Conservation (phyloP, 2,888 invertebrate genomes). For the Atethmia centrago region DNA sequence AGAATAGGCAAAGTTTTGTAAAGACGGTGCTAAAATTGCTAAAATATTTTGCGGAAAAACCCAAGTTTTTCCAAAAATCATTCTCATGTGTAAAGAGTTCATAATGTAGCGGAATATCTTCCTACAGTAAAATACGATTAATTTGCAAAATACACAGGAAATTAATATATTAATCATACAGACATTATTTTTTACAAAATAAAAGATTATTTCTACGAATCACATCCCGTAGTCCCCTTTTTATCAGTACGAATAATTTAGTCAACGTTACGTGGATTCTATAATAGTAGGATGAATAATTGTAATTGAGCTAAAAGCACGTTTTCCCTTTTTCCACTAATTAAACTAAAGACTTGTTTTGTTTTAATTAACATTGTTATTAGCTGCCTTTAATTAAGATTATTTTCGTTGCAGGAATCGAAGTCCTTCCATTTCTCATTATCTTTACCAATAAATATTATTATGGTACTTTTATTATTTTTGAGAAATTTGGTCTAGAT, state of each 20-base stretch:
- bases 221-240: neutral
- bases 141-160: neutral
- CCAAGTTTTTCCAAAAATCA: neutral
- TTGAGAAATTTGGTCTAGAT: conserved; percentile 32
- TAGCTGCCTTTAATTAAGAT: neutral
- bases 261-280: neutral
- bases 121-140: neutral
- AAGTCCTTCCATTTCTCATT: neutral
- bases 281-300: neutral
- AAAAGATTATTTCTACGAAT: neutral
- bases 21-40: neutral
- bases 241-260: conserved; percentile 7
- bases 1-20: neutral
- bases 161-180: neutral
- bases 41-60: neutral
- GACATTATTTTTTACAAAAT: neutral
- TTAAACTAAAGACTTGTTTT: conserved; percentile 12
- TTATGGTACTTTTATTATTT: neutral
- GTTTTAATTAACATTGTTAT: conserved; percentile 11
- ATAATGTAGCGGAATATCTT: neutral
- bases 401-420: neutral
- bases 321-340: conserved; percentile 13
- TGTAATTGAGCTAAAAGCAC: conserved; percentile 25
- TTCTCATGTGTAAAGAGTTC: neutral
- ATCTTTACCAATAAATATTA: neutral